Percentiles rank a stretch among this genome's conserved stretches.
Conservation (phyloP, 2,797 vertebrate species). For the Ispidina picta region DNA sequence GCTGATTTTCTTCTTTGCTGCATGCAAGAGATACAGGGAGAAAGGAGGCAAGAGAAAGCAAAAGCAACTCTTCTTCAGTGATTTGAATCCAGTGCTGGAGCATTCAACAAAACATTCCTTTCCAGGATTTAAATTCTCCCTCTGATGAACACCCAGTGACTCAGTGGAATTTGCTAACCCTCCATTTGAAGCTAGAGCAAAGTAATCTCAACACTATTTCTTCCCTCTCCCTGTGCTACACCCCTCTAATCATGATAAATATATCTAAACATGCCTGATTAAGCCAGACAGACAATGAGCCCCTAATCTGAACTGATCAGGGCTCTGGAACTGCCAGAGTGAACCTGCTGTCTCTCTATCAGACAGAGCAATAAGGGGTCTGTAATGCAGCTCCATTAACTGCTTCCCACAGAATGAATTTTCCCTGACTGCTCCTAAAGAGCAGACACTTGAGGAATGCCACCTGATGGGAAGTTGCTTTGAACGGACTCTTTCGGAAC, state of each 20-base stretch:
- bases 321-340: slow-evolving; percentile 57
- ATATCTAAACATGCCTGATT: slow-evolving; percentile 76
- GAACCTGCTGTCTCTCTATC: slow-evolving; percentile 73
- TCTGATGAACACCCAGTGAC: slow-evolving; percentile 41
- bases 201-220: slow-evolving; percentile 27
- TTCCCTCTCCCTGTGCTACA: slow-evolving; percentile 4
- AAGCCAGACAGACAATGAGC: slow-evolving; percentile 68
- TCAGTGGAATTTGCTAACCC: slow-evolving; percentile 13
- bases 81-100: slow-evolving; percentile 22
- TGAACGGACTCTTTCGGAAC: not conserved
- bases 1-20: slow-evolving; percentile 48
- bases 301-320: slow-evolving; percentile 76
- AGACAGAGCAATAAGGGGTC: slow-evolving; percentile 58
- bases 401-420: slow-evolving; percentile 65
- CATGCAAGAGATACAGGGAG: not conserved
- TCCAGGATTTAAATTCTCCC: slow-evolving; percentile 29
- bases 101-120: slow-evolving; percentile 8
- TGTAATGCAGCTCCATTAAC: slow-evolving; percentile 66
- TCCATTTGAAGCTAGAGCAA: slow-evolving; percentile 11
- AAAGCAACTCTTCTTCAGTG: not conserved
- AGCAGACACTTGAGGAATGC: slow-evolving; percentile 64
- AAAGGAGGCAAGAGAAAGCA: not conserved
- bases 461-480: slow-evolving; percentile 36
- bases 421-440: slow-evolving; percentile 56
- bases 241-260: slow-evolving; percentile 70